Conservation (phyloP, 1,140 invertebrate species). For the Platyscapa corneri region DNA sequence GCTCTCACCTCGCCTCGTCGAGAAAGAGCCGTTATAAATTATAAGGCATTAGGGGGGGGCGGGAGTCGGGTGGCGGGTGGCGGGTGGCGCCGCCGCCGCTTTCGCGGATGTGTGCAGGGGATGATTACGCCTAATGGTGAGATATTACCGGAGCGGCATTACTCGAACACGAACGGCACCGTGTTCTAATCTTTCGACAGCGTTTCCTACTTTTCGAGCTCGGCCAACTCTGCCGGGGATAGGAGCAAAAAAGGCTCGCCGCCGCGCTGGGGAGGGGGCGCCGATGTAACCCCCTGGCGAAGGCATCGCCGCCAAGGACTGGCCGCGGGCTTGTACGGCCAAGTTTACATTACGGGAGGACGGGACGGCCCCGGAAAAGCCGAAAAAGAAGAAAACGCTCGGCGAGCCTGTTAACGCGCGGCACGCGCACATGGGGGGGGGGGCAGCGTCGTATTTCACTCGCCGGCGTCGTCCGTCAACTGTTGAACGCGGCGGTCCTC, state of each 20-base stretch:
- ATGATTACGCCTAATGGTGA: slow-evolving; percentile 76
- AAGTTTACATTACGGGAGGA: not conserved
- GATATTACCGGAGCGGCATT: slow-evolving; percentile 74
- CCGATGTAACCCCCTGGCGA: not conserved
- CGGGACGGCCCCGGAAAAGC: slow-evolving; percentile 21
- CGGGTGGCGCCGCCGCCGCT: slow-evolving; percentile 21
- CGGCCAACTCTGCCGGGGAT: not conserved
- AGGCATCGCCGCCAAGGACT: not conserved
- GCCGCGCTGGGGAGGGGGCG: not conserved
- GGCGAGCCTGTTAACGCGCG: not conserved
- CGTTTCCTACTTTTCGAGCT: slow-evolving; percentile 51
- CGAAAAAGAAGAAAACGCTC: slow-evolving; percentile 36
- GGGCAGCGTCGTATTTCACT: not conserved
- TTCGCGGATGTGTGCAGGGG: slow-evolving; percentile 71
- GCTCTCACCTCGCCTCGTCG: slow-evolving; percentile 33
- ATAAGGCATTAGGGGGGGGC: slow-evolving; percentile 65
- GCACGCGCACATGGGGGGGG: not conserved
- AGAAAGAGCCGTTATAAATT: slow-evolving; percentile 68
- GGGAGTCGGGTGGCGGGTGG: not conserved
- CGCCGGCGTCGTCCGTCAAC: not conserved
- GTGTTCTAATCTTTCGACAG: slow-evolving; percentile 75
- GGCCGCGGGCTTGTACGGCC: not conserved
- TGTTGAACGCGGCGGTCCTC: not conserved
- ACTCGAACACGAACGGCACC: slow-evolving; percentile 71
- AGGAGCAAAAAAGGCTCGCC: slow-evolving; percentile 13